These are phyloP conservation scores for Chrysoperla carnea DNA, from an alignment of 1,140 invertebrate genomes.

Conservation along the genomic window DNA sequence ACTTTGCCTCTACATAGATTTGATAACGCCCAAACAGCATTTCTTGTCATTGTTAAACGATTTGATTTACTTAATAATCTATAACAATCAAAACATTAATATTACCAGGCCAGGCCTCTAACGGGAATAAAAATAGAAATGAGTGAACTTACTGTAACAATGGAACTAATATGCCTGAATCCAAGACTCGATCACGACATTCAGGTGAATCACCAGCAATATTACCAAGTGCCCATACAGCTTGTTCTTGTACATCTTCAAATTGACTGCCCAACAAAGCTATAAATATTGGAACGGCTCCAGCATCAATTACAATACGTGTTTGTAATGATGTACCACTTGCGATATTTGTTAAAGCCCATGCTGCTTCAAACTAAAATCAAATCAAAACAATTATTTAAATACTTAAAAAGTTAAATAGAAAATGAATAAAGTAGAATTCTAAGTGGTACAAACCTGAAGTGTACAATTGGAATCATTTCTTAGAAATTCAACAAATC, in stretches of 20 bases:
- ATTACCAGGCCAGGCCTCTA: background rate
- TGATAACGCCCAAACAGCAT: conserved; percentile 95
- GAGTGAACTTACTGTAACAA: conserved; percentile 61
- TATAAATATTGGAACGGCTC: conserved; percentile 87
- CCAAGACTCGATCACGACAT: conserved; percentile 80
- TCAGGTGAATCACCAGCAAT: conserved; percentile 91
- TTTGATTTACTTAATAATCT: conserved; percentile 69
- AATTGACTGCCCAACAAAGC: conserved; percentile 57
- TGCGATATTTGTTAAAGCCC: conserved; percentile 95
- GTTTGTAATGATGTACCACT: conserved; percentile 93
- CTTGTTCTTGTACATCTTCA: conserved; percentile 91
- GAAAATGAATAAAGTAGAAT: conserved; percentile 4
- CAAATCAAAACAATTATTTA: conserved; percentile 6
- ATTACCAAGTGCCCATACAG: conserved; percentile 93
- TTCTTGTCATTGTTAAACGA: conserved; percentile 81
- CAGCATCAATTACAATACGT: conserved; percentile 80
- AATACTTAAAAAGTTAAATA: conserved; percentile 1
- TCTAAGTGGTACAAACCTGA: too few relatives aligned
- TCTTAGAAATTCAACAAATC: conserved; percentile 87
- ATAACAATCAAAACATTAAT: conserved; percentile 13
- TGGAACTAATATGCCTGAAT: conserved; percentile 68
- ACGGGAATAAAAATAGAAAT: background rate
- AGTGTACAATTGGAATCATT: conserved; percentile 67
- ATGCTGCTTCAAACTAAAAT: conserved; percentile 89
- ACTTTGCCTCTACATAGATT: conserved; percentile 95